These are phyloP conservation scores for Cosmia pyralina DNA, from an alignment of 2,888 invertebrate species.

Conservation along the genomic window DNA sequence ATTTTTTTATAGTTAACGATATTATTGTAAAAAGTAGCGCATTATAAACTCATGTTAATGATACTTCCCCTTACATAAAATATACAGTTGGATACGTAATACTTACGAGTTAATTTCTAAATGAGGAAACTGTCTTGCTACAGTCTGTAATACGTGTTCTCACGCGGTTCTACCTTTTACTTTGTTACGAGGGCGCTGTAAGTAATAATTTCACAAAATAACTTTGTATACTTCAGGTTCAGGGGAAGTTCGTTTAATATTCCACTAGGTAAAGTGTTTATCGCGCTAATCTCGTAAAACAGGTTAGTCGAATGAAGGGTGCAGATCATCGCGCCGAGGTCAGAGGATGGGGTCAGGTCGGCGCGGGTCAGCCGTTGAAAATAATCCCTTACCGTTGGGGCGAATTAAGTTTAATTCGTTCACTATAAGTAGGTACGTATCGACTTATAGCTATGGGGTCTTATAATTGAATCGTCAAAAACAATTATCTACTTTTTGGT, in stretches of 20 bases:
- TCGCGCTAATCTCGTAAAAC: constrained; percentile 82
- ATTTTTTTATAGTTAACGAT: constrained; percentile 12
- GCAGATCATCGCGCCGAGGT: constrained; percentile 83
- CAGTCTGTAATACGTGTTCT: constrained; percentile 70
- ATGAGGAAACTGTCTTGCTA: constrained; percentile 72
- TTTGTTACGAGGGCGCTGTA: constrained; percentile 71
- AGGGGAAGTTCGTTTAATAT: constrained; percentile 76
- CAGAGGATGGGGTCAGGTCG: constrained; percentile 84
- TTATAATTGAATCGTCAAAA: constrained; percentile 77
- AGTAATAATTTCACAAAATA: constrained; percentile 76
- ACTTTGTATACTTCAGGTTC: constrained; percentile 73
- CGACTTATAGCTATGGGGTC: constrained; percentile 62
- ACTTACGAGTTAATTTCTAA: constrained; percentile 70
- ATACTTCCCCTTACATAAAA: constrained; percentile 43
- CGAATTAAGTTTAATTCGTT: constrained; percentile 71
- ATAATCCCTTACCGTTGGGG: constrained; percentile 79
- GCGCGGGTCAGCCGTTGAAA: constrained; percentile 79
- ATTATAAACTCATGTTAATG: constrained; percentile 33
- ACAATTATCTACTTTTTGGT: constrained; percentile 71
- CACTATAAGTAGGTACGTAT: constrained; percentile 69
- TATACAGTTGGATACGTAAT: constrained; percentile 53
- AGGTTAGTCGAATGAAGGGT: constrained; percentile 85
- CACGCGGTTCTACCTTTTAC: constrained; percentile 67
- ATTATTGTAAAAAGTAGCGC: constrained; percentile 22
- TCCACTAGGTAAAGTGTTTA: constrained; percentile 79